Percentiles rank a stretch among this genome's conserved stretches.
Conservation (phyloP, 2,113 vertebrate species). For the Meriones unguiculatus region DNA sequence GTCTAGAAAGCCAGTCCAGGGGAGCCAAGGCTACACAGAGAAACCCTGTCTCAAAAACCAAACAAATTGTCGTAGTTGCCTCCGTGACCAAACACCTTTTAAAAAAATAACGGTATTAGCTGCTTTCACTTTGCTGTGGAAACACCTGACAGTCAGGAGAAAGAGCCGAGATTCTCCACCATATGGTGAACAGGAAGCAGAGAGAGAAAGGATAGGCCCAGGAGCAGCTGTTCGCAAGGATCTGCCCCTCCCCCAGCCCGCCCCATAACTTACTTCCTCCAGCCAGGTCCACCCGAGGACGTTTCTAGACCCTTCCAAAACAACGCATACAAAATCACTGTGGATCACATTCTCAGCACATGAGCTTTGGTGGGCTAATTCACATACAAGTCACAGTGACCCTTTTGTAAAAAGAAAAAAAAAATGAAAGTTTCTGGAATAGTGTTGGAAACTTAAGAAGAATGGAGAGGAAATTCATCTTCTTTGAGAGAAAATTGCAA, state of each 20-base stretch:
- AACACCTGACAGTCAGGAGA: neutral
- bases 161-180: neutral
- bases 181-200: neutral
- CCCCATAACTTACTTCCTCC: neutral
- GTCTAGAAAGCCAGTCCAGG: too few relatives aligned
- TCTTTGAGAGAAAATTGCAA: neutral
- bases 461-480: too few relatives aligned
- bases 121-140: neutral
- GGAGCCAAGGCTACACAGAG: too few relatives aligned
- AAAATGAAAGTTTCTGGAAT: neutral
- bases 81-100: neutral
- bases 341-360: neutral
- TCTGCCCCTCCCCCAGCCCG: neutral
- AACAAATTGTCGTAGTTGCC: neutral
- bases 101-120: neutral
- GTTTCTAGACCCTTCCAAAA: neutral
- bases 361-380: neutral
- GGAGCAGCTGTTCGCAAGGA: neutral
- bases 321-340: neutral
- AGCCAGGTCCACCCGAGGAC: neutral
- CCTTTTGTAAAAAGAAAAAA: neutral
- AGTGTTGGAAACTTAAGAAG: neutral
- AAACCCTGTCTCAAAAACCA: too few relatives aligned
- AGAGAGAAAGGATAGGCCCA: neutral
- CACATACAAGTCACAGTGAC: neutral